Evolutionary conservation across 1,140 invertebrate genomes (phyloP), one percentile per base, ranked within the genome.

Genomic region (Caenorhabditis inopinata): DNA sequence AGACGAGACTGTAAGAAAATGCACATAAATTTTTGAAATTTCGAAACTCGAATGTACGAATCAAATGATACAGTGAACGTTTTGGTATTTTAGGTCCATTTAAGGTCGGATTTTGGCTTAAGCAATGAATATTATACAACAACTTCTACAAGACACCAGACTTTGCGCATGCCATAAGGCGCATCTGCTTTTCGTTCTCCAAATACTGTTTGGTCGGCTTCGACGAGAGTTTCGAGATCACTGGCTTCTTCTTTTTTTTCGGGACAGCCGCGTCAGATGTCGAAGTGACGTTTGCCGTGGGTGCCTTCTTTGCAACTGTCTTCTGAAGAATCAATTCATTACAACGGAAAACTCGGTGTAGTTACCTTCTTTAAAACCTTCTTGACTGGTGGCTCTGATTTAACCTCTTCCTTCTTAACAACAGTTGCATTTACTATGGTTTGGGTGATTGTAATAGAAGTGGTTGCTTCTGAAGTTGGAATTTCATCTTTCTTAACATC

Each of bases 111-210:
- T 58, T 58, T 58, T 21, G 11, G 51, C 16, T 58, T 58, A 58
- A 42, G 14, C 7, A 29, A 32, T 58, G 21, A 7, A 25, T 12
- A 48, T 51, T 51, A 25, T 9, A 51, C 49, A 29, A 16, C 18
- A 58, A 32, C 32, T 38, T 68, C 38, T 68, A 68, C 32, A 68
- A 18, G n/a, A 29, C 32, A 21, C 6, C 32, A 11, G 58, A 16
- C n/a, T 68, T 68, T 2, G 58, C 58, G n/a, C 58, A 68, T 1
- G 58, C 58, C 58, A 68, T 68, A 4, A 68, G 32, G 12, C 58
- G 58, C 58, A 68, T 68, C 12, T 68, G 58, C n/a, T 68, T 68
- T 32, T 68, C 58, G 25, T 68, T 68, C n/a, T 68, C 58, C 32
- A 68, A 12, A 68, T 68, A 68, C 38, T 68, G 58, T 27, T 68